Percentiles rank a stretch among this genome's conserved stretches.
phyloP scores from a whole-genome alignment of 2,113 vertebrate species.

The Ageneiosus marmoratus region DNA sequence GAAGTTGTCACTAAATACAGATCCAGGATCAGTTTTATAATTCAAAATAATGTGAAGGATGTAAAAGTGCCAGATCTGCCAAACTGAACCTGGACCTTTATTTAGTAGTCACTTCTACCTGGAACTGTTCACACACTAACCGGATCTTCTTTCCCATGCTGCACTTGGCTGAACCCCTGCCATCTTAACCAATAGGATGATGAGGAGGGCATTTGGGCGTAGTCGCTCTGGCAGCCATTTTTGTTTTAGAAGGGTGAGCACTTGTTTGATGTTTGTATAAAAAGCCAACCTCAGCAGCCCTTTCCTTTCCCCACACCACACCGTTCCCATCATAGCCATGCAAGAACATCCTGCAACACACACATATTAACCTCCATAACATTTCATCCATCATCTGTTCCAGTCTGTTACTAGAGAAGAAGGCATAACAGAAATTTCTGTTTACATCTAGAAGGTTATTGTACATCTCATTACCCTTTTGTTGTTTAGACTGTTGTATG shows the following conservation, averaged over 20 bases:
- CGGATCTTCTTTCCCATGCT: slow-evolving; percentile 69
- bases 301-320: slow-evolving; percentile 38
- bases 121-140: slow-evolving; percentile 64
- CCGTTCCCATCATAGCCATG: slow-evolving; percentile 37
- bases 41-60: not conserved
- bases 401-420: not conserved
- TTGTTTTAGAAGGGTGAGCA: slow-evolving; percentile 77
- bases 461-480: slow-evolving; percentile 21
- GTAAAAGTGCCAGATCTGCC: slow-evolving; percentile 4
- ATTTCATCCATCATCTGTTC: not conserved
- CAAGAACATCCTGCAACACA: not conserved
- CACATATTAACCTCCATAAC: not conserved
- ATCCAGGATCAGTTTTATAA: slow-evolving; percentile 43
- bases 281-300: slow-evolving; percentile 47
- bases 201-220: slow-evolving; percentile 81
- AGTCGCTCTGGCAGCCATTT: slow-evolving; percentile 69
- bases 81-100: slow-evolving; percentile 38
- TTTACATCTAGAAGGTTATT: not conserved
- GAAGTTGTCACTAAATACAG: slow-evolving; percentile 50
- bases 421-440: not conserved
- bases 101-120: slow-evolving; percentile 48
- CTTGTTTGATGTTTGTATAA: slow-evolving; percentile 53
- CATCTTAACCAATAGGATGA: slow-evolving; percentile 73
- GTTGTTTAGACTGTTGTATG: slow-evolving; percentile 19
- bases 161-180: slow-evolving; percentile 65